These are phyloP conservation scores for Paradoxurus hermaphroditus DNA, from an alignment of 2,113 vertebrate species.

Conservation along the genomic window DNA sequence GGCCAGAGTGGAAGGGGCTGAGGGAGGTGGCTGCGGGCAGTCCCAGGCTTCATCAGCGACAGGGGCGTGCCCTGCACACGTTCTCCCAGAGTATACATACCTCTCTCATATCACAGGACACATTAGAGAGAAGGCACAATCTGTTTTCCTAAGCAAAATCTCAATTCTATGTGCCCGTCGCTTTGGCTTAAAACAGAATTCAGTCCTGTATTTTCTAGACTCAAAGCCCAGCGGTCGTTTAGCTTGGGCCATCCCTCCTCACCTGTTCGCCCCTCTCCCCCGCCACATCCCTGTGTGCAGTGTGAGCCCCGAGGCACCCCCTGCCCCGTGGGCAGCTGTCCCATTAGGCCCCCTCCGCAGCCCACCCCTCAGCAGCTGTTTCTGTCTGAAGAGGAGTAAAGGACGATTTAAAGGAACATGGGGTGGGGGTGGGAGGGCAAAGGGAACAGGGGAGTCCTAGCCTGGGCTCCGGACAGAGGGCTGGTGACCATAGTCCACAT, in stretches of 20 bases:
- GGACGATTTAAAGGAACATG: neutral
- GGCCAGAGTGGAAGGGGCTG: neutral
- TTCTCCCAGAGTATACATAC: neutral
- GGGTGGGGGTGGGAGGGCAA: neutral
- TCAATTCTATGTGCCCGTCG: neutral
- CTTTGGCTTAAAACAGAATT: neutral
- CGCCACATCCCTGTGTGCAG: neutral
- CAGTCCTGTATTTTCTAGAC: neutral
- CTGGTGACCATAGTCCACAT: neutral
- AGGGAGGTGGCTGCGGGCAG: no score
- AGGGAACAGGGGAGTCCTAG: neutral
- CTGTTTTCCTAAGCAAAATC: neutral
- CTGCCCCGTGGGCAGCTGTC: neutral
- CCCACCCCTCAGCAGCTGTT: conserved; percentile 48
- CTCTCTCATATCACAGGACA: neutral
- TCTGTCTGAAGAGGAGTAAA: neutral
- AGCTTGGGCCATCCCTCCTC: neutral
- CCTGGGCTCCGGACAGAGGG: neutral
- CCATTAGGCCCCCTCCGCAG: neutral
- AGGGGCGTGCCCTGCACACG: neutral
- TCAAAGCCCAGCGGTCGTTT: neutral
- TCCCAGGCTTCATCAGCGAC: neutral
- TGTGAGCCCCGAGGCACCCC: neutral
- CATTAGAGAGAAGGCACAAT: neutral
- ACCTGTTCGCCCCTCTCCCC: neutral